Base-by-base conservation (phyloP, 2,797 vertebrate species). In the Knipowitschia caucasica region DNA sequence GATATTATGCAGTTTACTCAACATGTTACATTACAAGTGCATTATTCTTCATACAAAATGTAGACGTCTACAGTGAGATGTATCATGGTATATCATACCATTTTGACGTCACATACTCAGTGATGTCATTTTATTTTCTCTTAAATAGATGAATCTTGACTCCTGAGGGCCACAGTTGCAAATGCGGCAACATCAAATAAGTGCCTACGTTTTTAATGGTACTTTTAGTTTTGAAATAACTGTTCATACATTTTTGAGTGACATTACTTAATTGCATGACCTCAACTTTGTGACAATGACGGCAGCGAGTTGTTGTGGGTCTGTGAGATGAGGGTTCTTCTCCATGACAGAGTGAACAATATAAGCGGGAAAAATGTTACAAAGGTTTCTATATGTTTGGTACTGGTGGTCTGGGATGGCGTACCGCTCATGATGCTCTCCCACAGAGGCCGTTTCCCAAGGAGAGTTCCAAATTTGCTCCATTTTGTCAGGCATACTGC, bases 401-500 rank as follows among this genome's bases (percentile, higher is more conserved):
- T 96, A 98, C 81, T 95, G 96, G 69, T 96, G 95, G 60, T 99
- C 97, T 44, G 95, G 95, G 76, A 98, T 94, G 60, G 92, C 82
- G 17, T 92, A 92, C 45, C 92, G 93, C 63, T 98, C 95, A 59
- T 87, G 92, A 26, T 92, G 93, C 73, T 98, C 94, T 10, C 59
- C 71, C 50, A 69, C 69, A 26, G 86, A 73, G 39, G 90, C 84
- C 56, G 82, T 89, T 64, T 94, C 93, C 95, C 96, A 98, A 5
- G 96, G 95, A 17, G 91, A 95, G 71, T 90, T 92, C 96, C 96
- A 98, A 71, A 98, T 93, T 17, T 99, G 97, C 67, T 99, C 97
- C 94, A 99, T 99, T 89, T 98, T 99, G 72, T 99, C 97, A 21
- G 97, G 97, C 93, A 99, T 93, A 71, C 97, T 99, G 59, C 97